Evolutionary conservation across 1,140 invertebrate genomes (phyloP), one percentile per base, ranked within the genome.

Genomic region (Forficula auricularia): DNA sequence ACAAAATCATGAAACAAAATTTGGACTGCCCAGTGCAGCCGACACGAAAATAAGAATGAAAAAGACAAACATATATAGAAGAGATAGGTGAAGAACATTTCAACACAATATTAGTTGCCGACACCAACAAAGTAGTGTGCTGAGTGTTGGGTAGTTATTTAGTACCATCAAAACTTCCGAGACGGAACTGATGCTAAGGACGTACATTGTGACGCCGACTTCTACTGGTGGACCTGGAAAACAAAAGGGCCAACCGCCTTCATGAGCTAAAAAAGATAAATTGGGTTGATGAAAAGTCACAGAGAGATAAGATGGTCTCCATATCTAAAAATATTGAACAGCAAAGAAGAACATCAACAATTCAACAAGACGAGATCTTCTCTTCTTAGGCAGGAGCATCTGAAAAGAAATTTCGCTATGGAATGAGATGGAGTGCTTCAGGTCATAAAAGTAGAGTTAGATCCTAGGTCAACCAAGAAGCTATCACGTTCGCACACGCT

Each of bases 121-220:
- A 27, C 22, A 27, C 22, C 22, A 27, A 27, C 22, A 27, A 27
- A 27, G 22, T 27, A 27, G 22, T 27, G 22, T 27, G 22, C 22
- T 15, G 13, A 36, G 34, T 44, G 46, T 43, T 48, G 57, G 58
- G 59, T 59, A 59, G 60, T 58, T 60, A 58, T 62, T 57, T 57
- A 54, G 75, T 84, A 92, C 89, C 89, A 95, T 95, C 70, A 88
- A 76, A 64, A 95, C 89, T 80, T 95, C 90, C 65, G 89, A 94
- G 66, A 96, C 84, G 65, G 89, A 92, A 75, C 85, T 89, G 73
- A 96, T 94, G 77, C 85, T 90, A 68, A 91, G 83, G 68, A 95
- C 85, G 74, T 88, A 89, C 83, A 92, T 91, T 68, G 90, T 94
- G 70, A 95, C 86, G 64, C 87, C 87, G 60, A 94, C 87, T 69